Evolutionary conservation across 1,140 invertebrate species (phyloP).

Genomic region (Papilio glaucus): DNA sequence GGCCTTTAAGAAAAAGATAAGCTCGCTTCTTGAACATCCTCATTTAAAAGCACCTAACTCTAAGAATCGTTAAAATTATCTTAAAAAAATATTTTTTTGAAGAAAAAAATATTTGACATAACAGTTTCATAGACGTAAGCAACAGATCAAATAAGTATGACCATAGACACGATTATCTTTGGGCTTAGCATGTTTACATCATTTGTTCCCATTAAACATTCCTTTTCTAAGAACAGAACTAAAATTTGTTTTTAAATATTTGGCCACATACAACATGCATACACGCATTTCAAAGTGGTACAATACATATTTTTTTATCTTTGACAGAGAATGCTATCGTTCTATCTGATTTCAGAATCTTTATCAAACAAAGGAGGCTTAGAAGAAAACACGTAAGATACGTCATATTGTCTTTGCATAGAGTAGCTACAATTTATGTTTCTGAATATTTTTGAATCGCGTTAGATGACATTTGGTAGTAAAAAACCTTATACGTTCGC

Average conservation of each 20-base stretch:
- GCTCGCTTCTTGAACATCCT: too few species aligned
- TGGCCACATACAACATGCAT: not conserved
- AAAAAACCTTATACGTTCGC: too few species aligned
- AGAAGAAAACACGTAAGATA: not conserved
- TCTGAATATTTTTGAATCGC: not conserved
- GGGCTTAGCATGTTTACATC: not conserved
- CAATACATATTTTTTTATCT: slow-evolving; percentile 12
- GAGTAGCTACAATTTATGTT: not conserved
- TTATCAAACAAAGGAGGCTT: slow-evolving; percentile 25
- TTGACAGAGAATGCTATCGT: slow-evolving; percentile 5
- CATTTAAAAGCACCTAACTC: too few species aligned
- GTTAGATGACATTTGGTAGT: too few species aligned
- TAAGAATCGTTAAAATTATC: too few species aligned
- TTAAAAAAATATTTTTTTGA: too few species aligned
- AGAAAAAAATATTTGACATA: too few species aligned
- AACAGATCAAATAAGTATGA: not conserved
- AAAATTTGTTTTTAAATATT: not conserved
- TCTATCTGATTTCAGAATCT: slow-evolving; percentile 13
- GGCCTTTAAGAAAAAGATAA: too few species aligned
- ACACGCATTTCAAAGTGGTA: not conserved
- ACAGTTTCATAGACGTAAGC: not conserved
- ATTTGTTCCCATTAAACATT: not conserved
- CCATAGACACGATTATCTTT: not conserved
- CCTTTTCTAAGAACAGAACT: not conserved
- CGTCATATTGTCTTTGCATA: slow-evolving; percentile 1